Base-by-base conservation (phyloP, 64 coral and sea anemone genomes). In the Cladopsammia gracilis region DNA sequence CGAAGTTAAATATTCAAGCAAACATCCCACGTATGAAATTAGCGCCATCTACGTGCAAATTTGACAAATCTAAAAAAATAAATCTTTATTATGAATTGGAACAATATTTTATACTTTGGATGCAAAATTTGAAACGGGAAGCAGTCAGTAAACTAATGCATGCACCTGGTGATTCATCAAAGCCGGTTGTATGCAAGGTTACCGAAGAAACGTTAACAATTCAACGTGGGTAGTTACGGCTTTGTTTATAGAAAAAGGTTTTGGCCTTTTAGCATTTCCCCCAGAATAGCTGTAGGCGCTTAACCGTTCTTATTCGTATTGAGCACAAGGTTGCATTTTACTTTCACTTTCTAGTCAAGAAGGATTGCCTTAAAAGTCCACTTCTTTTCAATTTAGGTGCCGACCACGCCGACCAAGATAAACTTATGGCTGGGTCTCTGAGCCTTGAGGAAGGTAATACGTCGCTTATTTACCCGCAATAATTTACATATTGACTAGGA, bases 371-470 rank as follows among this genome's bases (percentile, higher is more conserved):
- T 84, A 67, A 75, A 49, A 49, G 62, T 52, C 12, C 34, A 50
- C 47, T 84, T 67, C 10, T 58, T 5, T 48, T 49, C 47, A 34
- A 49, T 67, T 50, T 51, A 84, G 80, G 80, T 26, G 62, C 80
- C 62, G 80, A 84, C 45, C 60, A 84, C 80, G 58, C 80, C 7
- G 80, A 84, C 9, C 80, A 84, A 66, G 80, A 84, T 64, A 67
- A 64, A 43, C 43, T 84, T 3, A 51, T 68, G 80, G 62, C 80
- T 68, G 80, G 42, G 10, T 84, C 80, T 50, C 60, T 67, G 80
- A 4, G 80, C 80, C 62, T 84, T 22, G 80, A 51, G 46, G 80
- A 84, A 84, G 80, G 80, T 84, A 68, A 84, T 49, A 75, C 14
- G 44, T 75, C 16, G 72, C 18, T 49, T 75, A 45, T 48, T 75